Base-by-base conservation (phyloP, 2,797 vertebrate genomes). In the Chloroceryle inda region DNA sequence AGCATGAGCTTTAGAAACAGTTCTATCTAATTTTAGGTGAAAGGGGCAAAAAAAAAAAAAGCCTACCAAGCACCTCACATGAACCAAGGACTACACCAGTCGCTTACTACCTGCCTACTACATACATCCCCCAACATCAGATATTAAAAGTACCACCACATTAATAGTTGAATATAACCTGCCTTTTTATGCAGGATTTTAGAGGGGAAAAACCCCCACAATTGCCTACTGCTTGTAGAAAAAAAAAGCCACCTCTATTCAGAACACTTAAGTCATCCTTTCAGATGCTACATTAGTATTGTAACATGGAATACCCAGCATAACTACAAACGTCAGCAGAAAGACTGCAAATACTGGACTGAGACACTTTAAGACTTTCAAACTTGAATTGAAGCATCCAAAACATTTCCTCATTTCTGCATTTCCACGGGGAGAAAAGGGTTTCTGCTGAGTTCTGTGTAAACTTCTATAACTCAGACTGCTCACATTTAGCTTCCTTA, bases 281-380 rank as follows among this genome's bases (percentile, higher is more conserved):
- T 42, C 2, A 2, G 19, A 3, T 68, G 21, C 16, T 35, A 1
- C 8, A 19, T 31, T n/a, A 67, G 10, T 8, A 50, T 5, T 37
- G 13, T 38, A 55, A 74, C 27, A 67, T 21, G 55, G n/a, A 75
- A 52, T 24, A 75, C 5, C 7, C 81, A 82, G 23, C 3, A 0
- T 4, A 42, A 24, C 26, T 35, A 64, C 50, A 66, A 12, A 63
- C 78, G 49, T 55, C 49, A 77, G 42, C 12, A 83, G 33, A 56
- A 58, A 67, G 27, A 85, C 24, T 31, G 6, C 19, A 53, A 82
- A 42, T 26, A 72, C 4, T 37, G 37, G 27, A 9, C 59, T 5
- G 40, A 40, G 40, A 40, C 59, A 79, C n/a, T 35, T 37, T 31
- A 82, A 67, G 22, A 82, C 24, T 76, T 69, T 40, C 11, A 75